Evolutionary conservation across 2,797 vertebrate genomes (phyloP), one percentile per base, ranked within the genome.

Genomic region (Capromys pilorides): DNA sequence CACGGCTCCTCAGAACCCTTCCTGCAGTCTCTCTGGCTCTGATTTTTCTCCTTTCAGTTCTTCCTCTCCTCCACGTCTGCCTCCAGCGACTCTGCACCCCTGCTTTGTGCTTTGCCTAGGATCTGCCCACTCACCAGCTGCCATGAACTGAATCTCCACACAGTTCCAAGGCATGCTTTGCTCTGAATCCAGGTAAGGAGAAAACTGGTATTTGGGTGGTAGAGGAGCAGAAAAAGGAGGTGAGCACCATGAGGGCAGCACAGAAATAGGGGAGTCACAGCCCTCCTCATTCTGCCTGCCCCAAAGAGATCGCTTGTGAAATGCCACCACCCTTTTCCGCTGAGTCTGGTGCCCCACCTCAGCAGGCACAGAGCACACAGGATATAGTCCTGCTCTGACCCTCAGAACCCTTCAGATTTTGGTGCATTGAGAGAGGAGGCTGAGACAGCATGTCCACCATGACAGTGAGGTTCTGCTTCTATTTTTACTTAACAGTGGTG

Each of bases 111-210:
- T 83, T 45, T 61, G 26, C 71, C 62, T 51, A n/a, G 41, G 26
- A 71, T 66, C 78, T 86, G 18, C 67, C 69, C 49, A 71, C 41
- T 19, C 62, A 89, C 45, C 69, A 33, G 24, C 26, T 73, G 62
- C 39, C 51, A 84, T 66, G 41, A 81, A 11, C 78, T 82, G 80
- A 90, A 6, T 39, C 39, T 86, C 24, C n/a, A 28, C 12, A 16
- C n/a, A 22, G 57, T 39, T 84, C 22, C 39, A 59, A 86, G 36
- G 59, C 69, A 18, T 49, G 8, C 61, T 19, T 84, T 80, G 78
- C 21, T 81, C 19, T 67, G 79, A 71, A 22, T 22, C 51, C 90
- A 95, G 96, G 93, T 97, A 96, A 97, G 95, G 16, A 91, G 49
- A 64, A 31, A 14, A 18, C 31, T 89, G 12, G 33, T 1, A 0